Conservation (phyloP, 2,888 invertebrate genomes). For the Drosophila paramelanica region DNA sequence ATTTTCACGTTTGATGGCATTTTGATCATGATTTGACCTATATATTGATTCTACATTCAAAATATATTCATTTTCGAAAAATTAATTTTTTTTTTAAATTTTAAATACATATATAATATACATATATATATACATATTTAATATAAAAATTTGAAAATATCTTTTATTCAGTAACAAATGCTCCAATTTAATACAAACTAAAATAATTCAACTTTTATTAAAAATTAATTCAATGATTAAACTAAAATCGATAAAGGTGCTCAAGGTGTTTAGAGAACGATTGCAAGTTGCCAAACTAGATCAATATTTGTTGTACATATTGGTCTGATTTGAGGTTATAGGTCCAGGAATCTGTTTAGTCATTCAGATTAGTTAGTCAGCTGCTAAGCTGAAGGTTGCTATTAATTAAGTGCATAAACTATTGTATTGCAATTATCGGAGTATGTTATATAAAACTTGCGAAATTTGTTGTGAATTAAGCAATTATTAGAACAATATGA, state of each 20-base stretch:
- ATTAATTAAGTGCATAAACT: slow-evolving; percentile 25
- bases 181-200: too few species aligned
- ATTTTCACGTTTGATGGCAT: too few species aligned
- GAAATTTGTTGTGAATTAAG: slow-evolving; percentile 16
- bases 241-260: slow-evolving; percentile 2
- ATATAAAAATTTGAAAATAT: too few species aligned
- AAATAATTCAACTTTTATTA: not conserved
- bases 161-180: too few species aligned
- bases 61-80: too few species aligned
- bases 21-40: too few species aligned
- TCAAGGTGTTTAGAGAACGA: slow-evolving; percentile 21
- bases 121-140: too few species aligned
- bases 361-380: slow-evolving; percentile 41
- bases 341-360: slow-evolving; percentile 29
- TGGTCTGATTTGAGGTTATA: slow-evolving; percentile 33
- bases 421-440: slow-evolving; percentile 27
- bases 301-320: slow-evolving; percentile 20
- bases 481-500: not conserved
- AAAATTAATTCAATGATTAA: not conserved
- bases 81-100: too few species aligned
- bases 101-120: too few species aligned
- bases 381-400: slow-evolving; percentile 32
- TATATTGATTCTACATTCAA: too few species aligned
- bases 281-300: slow-evolving; percentile 13
- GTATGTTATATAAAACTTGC: slow-evolving; percentile 11